Conservation (phyloP, 2,888 invertebrate genomes). For the Machimus atricapillus region DNA sequence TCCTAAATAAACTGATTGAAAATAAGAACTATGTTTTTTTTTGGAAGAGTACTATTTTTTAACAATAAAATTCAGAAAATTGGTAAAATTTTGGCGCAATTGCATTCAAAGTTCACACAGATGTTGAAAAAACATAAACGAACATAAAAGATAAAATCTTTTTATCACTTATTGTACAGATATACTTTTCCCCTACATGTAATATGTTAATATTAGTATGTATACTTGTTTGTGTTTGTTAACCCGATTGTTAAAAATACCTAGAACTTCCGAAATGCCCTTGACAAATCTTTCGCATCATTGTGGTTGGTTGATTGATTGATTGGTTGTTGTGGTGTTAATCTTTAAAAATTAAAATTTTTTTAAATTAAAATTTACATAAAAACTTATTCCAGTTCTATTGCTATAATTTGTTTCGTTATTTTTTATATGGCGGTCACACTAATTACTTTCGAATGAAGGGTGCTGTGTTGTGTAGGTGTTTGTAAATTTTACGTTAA, state of each 20-base stretch:
- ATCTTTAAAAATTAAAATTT: background rate
- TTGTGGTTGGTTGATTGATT: background rate
- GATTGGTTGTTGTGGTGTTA: background rate
- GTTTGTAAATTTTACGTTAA: background rate
- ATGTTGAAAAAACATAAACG: constrained; percentile 5
- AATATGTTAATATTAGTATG: constrained; percentile 39
- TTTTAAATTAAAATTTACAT: background rate
- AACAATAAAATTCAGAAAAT: constrained; percentile 23
- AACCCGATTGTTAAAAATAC: background rate
- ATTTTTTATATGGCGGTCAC: background rate
- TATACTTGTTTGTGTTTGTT: constrained; percentile 27
- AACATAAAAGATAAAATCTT: constrained; percentile 32
- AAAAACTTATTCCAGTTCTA: background rate
- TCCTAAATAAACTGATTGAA: too few relatives aligned
- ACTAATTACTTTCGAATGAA: constrained; percentile 10
- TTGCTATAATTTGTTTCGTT: background rate
- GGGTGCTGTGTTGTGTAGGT: constrained; percentile 20
- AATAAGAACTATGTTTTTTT: background rate
- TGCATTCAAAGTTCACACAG: constrained; percentile 9
- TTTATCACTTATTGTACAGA: constrained; percentile 48
- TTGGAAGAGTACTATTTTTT: background rate
- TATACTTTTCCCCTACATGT: constrained; percentile 42
- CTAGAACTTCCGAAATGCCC: background rate
- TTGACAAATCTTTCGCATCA: background rate
- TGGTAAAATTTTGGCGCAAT: constrained; percentile 21